Conservation (phyloP, 2,888 invertebrate genomes). For the Trissolcus japonicus region DNA sequence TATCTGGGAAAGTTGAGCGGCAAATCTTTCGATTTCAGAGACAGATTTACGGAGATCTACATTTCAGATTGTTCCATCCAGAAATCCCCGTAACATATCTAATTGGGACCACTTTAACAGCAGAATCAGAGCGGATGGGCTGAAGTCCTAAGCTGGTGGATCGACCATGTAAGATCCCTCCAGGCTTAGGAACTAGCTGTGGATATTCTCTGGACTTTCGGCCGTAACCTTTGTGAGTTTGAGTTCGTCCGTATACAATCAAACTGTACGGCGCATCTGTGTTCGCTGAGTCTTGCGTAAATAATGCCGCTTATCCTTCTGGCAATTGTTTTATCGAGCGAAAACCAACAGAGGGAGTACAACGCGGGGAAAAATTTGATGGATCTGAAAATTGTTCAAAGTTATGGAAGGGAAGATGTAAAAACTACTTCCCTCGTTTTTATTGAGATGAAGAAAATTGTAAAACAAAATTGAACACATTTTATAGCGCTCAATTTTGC, state of each 20-base stretch:
- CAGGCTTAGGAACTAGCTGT: slow-evolving; percentile 70
- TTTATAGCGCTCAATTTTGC: slow-evolving; percentile 18
- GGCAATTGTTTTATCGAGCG: slow-evolving; percentile 76
- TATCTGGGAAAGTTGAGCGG: slow-evolving; percentile 2
- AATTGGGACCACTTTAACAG: slow-evolving; percentile 74
- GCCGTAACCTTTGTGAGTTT: slow-evolving; percentile 46
- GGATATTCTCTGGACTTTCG: slow-evolving; percentile 60
- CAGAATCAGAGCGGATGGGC: slow-evolving; percentile 64
- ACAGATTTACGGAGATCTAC: slow-evolving; percentile 30
- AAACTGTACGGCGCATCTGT: no score
- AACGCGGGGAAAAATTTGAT: slow-evolving; percentile 10
- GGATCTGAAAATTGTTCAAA: no score
- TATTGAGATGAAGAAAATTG: no score
- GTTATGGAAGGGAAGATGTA: no score
- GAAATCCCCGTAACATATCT: slow-evolving; percentile 75
- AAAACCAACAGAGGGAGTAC: slow-evolving; percentile 44
- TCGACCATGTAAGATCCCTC: slow-evolving; percentile 71
- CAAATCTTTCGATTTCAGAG: slow-evolving; percentile 21
- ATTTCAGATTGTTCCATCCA: slow-evolving; percentile 65
- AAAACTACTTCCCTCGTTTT: no score
- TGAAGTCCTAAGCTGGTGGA: slow-evolving; percentile 69
- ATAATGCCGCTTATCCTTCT: slow-evolving; percentile 75
- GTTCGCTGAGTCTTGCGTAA: slow-evolving; percentile 73
- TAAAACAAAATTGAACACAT: slow-evolving; percentile 29
- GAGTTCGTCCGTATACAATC: slow-evolving; percentile 22